These are phyloP conservation scores for Erynnis tages DNA, from an alignment of 2,888 invertebrate genomes.

Conservation along the genomic window DNA sequence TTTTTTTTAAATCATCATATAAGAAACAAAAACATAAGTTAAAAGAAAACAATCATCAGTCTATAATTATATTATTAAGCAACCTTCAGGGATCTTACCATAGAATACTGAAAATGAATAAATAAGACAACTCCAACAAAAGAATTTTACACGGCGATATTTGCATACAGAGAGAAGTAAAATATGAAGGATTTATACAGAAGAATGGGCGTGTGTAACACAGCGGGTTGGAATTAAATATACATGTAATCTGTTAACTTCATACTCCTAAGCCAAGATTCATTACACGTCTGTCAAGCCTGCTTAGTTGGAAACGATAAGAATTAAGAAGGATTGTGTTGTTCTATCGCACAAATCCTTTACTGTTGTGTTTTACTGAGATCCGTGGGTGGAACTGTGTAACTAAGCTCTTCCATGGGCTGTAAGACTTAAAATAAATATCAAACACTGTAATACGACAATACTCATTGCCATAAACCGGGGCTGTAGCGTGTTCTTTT, in stretches of 20 bases:
- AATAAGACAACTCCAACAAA: slow-evolving; percentile 17
- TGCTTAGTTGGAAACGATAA: slow-evolving; percentile 35
- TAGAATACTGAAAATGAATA: not conserved
- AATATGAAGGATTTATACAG: slow-evolving; percentile 45
- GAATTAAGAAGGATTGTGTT: slow-evolving; percentile 33
- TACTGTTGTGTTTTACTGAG: slow-evolving; percentile 13
- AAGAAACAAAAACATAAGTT: too few relatives aligned
- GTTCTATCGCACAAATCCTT: slow-evolving; percentile 30
- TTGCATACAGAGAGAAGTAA: slow-evolving; percentile 33
- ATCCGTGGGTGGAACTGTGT: slow-evolving; percentile 1
- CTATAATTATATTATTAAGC: not conserved
- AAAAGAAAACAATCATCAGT: too few relatives aligned
- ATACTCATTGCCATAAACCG: too few relatives aligned
- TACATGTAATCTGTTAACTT: slow-evolving; percentile 54
- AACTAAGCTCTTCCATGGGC: slow-evolving; percentile 5
- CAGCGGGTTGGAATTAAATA: slow-evolving; percentile 44
- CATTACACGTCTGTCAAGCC: slow-evolving; percentile 38
- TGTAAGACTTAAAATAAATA: too few relatives aligned
- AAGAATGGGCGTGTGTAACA: slow-evolving; percentile 31
- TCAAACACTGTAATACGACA: too few relatives aligned
- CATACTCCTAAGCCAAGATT: slow-evolving; percentile 45
- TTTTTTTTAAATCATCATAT: too few relatives aligned
- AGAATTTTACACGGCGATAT: slow-evolving; percentile 27
- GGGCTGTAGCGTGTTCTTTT: too few relatives aligned
- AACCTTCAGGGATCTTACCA: not conserved